Conservation (phyloP, 2,113 vertebrate species). For the Butastur rufipennis region DNA sequence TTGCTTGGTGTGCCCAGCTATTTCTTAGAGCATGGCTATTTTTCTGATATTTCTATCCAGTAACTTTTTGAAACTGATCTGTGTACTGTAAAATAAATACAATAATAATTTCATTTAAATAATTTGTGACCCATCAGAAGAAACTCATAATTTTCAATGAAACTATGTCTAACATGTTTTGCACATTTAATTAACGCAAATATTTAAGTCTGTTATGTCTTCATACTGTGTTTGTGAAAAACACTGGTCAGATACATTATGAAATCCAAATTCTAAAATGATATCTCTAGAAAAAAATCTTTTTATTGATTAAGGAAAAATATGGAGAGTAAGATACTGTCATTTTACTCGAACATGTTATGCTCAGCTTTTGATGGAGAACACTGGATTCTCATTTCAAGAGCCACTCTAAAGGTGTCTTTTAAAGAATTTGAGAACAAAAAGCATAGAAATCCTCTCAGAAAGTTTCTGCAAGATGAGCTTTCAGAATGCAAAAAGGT, state of each 20-base stretch:
- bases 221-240: not conserved
- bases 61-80: not conserved
- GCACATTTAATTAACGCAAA: not conserved
- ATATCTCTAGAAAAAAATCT: not conserved
- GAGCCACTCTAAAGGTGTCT: not conserved
- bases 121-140: not conserved
- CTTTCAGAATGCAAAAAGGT: not conserved
- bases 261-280: not conserved
- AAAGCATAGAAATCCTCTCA: not conserved
- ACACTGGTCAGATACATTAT: not conserved
- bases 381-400: not conserved
- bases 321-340: not conserved
- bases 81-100: not conserved
- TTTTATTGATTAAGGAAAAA: not conserved
- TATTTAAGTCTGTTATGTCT: not conserved
- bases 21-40: not conserved
- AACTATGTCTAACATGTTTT: not conserved
- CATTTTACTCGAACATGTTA: not conserved
- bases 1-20: not conserved
- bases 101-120: not conserved
- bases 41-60: not conserved
- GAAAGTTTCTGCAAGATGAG: slow-evolving; percentile 11
- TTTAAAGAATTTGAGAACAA: not conserved
- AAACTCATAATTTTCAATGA: not conserved
- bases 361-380: not conserved